Conservation (phyloP, 2,888 invertebrate genomes). For the Mesodorylaimus sp. region DNA sequence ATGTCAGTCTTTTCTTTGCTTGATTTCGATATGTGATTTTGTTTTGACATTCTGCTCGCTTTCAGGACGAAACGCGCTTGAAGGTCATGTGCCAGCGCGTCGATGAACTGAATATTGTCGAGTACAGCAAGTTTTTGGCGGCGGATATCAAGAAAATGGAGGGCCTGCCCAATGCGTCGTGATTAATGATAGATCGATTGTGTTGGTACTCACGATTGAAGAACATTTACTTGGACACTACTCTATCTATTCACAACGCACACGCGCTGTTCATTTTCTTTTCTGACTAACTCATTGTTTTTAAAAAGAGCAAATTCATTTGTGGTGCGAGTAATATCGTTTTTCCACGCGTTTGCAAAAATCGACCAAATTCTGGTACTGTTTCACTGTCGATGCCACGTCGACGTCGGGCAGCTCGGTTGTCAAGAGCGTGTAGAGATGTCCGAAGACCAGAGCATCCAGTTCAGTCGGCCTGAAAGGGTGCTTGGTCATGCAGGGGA, state of each 20-base stretch:
- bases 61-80: constrained; percentile 58
- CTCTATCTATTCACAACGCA: too few species aligned
- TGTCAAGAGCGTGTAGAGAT: constrained; percentile 80
- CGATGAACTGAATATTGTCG: constrained; percentile 53
- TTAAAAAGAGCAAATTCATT: too few species aligned
- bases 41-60: constrained; percentile 19
- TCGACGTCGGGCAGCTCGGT: constrained; percentile 63
- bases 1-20: constrained; percentile 45
- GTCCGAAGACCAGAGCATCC: constrained; percentile 88
- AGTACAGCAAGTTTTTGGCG: constrained; percentile 52
- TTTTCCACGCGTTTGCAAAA: constrained; percentile 62
- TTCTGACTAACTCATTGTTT: too few species aligned
- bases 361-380: constrained; percentile 54
- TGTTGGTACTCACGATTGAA: too few species aligned
- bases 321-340: too few species aligned
- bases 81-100: constrained; percentile 54
- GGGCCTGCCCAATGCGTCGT: too few species aligned
- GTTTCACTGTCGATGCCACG: constrained; percentile 58
- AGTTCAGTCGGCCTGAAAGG: constrained; percentile 66
- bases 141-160: constrained; percentile 46
- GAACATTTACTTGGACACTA: too few species aligned
- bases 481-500: background rate
- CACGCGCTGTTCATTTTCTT: too few species aligned
- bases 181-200: too few species aligned
- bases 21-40: constrained; percentile 1